These are phyloP conservation scores for Ostrea denselamellosa DNA, from an alignment of 1,140 invertebrate species.

Conservation along the genomic window DNA sequence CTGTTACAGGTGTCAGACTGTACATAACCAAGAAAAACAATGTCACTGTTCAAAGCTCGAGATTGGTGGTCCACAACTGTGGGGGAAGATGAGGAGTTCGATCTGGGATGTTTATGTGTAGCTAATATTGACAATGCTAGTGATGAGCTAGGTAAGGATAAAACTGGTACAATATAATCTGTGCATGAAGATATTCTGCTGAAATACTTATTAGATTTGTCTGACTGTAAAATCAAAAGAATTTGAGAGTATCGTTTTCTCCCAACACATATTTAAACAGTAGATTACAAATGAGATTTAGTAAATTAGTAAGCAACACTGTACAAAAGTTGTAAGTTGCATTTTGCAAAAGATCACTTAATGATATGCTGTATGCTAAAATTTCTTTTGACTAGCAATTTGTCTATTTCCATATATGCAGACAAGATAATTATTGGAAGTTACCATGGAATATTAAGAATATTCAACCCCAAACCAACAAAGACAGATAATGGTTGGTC, in stretches of 20 bases:
- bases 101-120: slow-evolving; percentile 83
- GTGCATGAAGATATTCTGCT: too few species aligned
- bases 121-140: slow-evolving; percentile 83
- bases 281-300: too few species aligned
- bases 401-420: slow-evolving; percentile 58
- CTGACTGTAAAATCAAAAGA: too few species aligned
- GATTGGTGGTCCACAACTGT: slow-evolving; percentile 86
- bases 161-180: too few species aligned
- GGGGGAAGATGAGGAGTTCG: slow-evolving; percentile 84
- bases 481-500: slow-evolving; percentile 74
- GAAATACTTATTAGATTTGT: too few species aligned
- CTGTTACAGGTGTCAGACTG: slow-evolving; percentile 8
- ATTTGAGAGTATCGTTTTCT: too few species aligned
- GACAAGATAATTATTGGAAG: slow-evolving; percentile 87
- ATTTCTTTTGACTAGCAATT: too few species aligned
- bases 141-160: slow-evolving; percentile 76
- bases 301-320: too few species aligned
- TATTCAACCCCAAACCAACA: slow-evolving; percentile 83
- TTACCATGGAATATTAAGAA: slow-evolving; percentile 85
- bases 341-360: too few species aligned
- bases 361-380: too few species aligned
- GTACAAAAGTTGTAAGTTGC: too few species aligned
- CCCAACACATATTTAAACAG: too few species aligned
- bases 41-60: slow-evolving; percentile 90
- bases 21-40: slow-evolving; percentile 70